These are phyloP conservation scores for Gambusia yucatana DNA, from an alignment of 2,797 vertebrate genomes.

Conservation along the genomic window DNA sequence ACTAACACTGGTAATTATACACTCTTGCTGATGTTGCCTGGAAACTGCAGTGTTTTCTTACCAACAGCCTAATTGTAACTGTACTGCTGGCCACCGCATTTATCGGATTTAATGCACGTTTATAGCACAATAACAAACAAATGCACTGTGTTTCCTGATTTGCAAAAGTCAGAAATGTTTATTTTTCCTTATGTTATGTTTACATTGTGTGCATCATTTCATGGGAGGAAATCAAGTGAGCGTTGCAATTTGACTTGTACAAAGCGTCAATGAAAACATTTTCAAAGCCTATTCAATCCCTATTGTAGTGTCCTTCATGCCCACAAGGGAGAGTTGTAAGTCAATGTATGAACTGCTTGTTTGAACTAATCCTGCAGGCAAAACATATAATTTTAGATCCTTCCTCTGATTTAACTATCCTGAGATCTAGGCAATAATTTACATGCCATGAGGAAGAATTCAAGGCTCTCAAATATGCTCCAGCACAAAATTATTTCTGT, in stretches of 20 bases:
- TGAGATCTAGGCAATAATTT: neutral
- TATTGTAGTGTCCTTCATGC: constrained; percentile 51
- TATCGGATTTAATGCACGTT: neutral
- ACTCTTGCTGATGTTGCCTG: constrained; percentile 46
- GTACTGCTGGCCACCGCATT: neutral
- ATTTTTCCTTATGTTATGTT: neutral
- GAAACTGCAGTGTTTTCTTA: constrained; percentile 58
- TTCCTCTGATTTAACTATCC: neutral
- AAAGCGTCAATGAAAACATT: neutral
- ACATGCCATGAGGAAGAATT: neutral
- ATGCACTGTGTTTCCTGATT: neutral
- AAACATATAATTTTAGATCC: neutral
- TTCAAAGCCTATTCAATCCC: neutral
- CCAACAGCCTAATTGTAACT: constrained; percentile 32
- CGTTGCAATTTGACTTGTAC: neutral
- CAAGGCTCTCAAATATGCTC: neutral
- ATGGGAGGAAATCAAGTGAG: neutral
- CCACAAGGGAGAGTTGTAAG: constrained; percentile 81
- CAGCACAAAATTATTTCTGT: neutral
- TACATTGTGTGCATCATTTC: neutral
- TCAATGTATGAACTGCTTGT: constrained; percentile 58
- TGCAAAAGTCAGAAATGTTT: neutral
- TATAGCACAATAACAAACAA: neutral
- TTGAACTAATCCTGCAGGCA: constrained; percentile 5
- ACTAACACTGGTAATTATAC: constrained; percentile 61